phyloP scores from a whole-genome alignment of 2,113 vertebrate species.

The Oncorhynchus tshawytscha region DNA sequence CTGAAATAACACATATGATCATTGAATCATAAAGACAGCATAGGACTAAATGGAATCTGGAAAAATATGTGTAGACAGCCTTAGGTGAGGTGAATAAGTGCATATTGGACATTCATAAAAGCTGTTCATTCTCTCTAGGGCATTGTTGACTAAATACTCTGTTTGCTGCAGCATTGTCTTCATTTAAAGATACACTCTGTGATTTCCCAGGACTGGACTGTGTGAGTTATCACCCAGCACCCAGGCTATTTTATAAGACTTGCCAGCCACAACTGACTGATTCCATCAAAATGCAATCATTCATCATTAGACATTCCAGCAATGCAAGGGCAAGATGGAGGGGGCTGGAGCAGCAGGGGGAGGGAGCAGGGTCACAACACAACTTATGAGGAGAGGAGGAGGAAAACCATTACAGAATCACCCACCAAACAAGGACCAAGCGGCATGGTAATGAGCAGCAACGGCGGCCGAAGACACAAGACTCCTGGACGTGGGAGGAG shows the following conservation, averaged over 20 bases:
- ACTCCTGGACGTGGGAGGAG: too few species aligned
- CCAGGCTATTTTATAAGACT: neutral
- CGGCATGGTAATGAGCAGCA: too few species aligned
- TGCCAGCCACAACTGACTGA: constrained; percentile 40
- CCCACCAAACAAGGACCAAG: too few species aligned
- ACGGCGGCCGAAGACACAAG: too few species aligned
- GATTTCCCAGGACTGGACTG: neutral
- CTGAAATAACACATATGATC: neutral
- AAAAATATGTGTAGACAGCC: neutral
- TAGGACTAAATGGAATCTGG: neutral
- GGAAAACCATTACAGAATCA: too few species aligned
- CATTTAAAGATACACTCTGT: neutral
- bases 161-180: neutral
- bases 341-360: too few species aligned
- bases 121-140: neutral
- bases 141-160: neutral
- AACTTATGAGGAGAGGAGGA: neutral
- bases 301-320: constrained; percentile 38
- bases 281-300: constrained; percentile 56
- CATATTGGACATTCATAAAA: neutral
- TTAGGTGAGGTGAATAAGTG: neutral
- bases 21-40: neutral
- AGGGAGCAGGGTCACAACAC: neutral
- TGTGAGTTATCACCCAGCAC: constrained; percentile 22
- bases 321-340: constrained; percentile 4